Evolutionary conservation across 2,888 invertebrate genomes (phyloP), one percentile per base, ranked within the genome.

Genomic region (Lithosia quadra): DNA sequence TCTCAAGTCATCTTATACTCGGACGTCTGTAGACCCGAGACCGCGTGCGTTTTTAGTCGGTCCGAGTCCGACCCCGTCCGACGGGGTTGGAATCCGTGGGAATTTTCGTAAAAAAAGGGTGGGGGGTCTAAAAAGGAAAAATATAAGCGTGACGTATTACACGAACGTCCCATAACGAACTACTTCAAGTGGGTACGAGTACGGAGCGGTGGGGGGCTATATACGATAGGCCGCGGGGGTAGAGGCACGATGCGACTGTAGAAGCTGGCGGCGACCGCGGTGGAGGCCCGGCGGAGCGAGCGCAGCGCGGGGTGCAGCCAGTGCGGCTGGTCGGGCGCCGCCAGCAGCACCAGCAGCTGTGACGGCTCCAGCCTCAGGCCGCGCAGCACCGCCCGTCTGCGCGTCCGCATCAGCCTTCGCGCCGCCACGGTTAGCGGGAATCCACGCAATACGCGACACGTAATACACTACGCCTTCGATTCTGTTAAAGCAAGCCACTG

Each of bases 401-500:
- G 21, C 21, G 62, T 18, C 0, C 39, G 67, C 21, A 15, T 0
- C 13, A 62, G 21, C 66, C 61, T 67, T 66, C 15, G 36, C 60
- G 33, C 24, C 43, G 22, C 21, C 22, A 2, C 4, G 3, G 28
- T 28, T 5, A 28, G 28, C 5, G n/a, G n/a, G n/a, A n/a, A n/a
- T n/a, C n/a, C n/a, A n/a, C n/a, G n/a, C n/a, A n/a, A n/a, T n/a
- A n/a, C n/a, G n/a, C n/a, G n/a, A n/a, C n/a, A n/a, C n/a, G n/a
- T n/a, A n/a, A n/a, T n/a, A n/a, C n/a, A n/a, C n/a, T n/a, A n/a
- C n/a, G n/a, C n/a, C n/a, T n/a, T n/a, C n/a, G n/a, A n/a, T n/a
- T n/a, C n/a, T n/a, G n/a, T n/a, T n/a, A n/a, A n/a, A n/a, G n/a
- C n/a, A n/a, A n/a, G n/a, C n/a, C n/a, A n/a, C n/a, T n/a, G n/a